Conservation (phyloP, 2,888 invertebrate species). For the Entomobrya proxima region DNA sequence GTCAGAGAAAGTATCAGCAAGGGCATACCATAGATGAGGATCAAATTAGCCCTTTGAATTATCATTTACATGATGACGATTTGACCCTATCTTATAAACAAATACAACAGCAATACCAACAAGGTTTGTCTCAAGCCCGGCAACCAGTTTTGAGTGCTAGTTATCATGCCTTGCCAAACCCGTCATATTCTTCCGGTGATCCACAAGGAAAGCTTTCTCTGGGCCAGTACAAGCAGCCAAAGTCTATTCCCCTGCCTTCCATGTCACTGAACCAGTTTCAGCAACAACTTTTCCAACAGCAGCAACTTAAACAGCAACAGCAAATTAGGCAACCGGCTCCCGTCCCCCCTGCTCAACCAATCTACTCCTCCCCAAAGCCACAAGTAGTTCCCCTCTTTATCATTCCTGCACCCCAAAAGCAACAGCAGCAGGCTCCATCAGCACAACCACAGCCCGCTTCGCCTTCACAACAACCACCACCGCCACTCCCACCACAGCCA, state of each 20-base stretch:
- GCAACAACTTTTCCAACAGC: conserved; percentile 26
- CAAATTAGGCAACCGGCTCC: too few species aligned
- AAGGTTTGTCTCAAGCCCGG: not conserved
- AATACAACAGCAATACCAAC: conserved; percentile 1
- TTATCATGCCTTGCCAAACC: not conserved
- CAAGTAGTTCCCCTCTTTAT: conserved; percentile 1
- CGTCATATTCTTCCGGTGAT: not conserved
- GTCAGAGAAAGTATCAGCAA: conserved; percentile 33
- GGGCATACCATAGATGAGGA: not conserved
- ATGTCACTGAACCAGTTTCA: conserved; percentile 29
- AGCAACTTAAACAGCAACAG: not conserved
- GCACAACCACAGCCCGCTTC: not conserved
- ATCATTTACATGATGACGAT: conserved; percentile 33
- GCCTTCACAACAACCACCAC: not conserved
- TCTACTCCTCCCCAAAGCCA: conserved; percentile 11
- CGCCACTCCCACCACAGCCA: not conserved
- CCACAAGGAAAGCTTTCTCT: conserved; percentile 7
- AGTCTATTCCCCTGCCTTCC: not conserved
- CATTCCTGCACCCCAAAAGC: not conserved
- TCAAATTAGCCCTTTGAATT: conserved; percentile 19
- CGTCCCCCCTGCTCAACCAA: not conserved
- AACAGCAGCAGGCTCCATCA: too few species aligned
- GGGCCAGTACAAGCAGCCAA: conserved; percentile 3
- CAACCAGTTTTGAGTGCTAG: not conserved
- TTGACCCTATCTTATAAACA: not conserved